Base-by-base conservation (phyloP, 2,797 vertebrate species). In the Centroberyx gerrardi region DNA sequence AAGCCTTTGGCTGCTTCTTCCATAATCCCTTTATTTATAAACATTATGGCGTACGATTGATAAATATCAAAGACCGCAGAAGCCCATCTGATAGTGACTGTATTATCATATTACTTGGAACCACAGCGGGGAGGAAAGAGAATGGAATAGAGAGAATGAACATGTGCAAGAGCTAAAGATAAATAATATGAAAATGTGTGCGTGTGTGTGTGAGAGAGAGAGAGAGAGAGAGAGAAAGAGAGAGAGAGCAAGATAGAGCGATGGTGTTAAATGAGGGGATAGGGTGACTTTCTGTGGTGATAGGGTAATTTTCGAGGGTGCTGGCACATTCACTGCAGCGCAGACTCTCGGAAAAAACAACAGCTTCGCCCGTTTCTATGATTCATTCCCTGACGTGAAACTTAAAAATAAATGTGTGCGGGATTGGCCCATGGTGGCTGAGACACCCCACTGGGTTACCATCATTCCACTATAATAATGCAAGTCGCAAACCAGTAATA, bases 11-110 rank as follows among this genome's bases (percentile, higher is more conserved):
- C 70, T 51, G 52, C 74, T 61, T 71, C 76, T 73, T 80, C 78
- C 79, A 64, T 88, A 86, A 87, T 90, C 81, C 73, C 73, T 85
- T 78, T 72, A 86, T 84, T 85, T 51, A 22, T 22, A 85, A 78
- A 80, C 72, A 77, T 64, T 65, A 81, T 82, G 82, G 87, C 36
- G 36, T 67, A 64, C 61, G 71, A 69, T 53, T 86, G 87, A 87
- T 90, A 76, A 29, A 77, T 75, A 79, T 89, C 72, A 86, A 87
- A 49, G 46, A 7, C 44, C 9, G 15, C 27, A 44, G 14, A 18
- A 84, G 72, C 72, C 27, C 1, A 14, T 78, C 61, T 80, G 72
- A 76, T 81, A 54, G 44, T 12, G 46, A 73, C 74, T 56, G 61
- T 68, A 76, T 81, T 62, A 40, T 60, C 66, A 71, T 55, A 84